Percentiles rank a stretch among this genome's conserved stretches.
Evolutionary conservation across 2,797 vertebrate genomes (phyloP).

Genomic region (Eptatretus atami): DNA sequence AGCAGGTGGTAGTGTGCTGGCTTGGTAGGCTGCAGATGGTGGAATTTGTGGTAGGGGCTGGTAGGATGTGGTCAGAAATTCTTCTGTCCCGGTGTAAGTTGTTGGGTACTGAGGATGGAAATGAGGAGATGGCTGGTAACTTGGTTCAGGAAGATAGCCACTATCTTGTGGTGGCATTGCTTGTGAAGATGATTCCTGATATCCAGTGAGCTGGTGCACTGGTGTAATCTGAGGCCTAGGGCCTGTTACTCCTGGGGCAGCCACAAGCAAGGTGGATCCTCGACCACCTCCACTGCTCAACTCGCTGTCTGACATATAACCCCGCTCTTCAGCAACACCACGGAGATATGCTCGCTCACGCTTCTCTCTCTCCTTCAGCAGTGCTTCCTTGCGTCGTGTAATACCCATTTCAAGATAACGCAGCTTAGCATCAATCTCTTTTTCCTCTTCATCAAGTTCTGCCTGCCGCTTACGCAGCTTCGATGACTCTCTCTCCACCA

Average conservation of each 20-base stretch:
- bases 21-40: conserved; percentile 9
- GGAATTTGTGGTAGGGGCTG: conserved; percentile 9
- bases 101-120: conserved; percentile 52
- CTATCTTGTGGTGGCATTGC: conserved; percentile 54
- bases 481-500: conserved; percentile 87
- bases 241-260: conserved; percentile 34
- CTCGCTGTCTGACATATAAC: conserved; percentile 99
- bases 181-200: conserved; percentile 12
- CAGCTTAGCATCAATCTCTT: conserved; percentile 90
- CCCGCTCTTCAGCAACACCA: conserved; percentile 86
- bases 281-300: conserved; percentile 54
- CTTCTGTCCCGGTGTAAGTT: conserved; percentile 73
- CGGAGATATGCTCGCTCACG: conserved; percentile 86
- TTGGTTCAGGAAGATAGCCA: no score
- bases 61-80: conserved; percentile 38
- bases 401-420: conserved; percentile 98
- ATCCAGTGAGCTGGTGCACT: conserved; percentile 46
- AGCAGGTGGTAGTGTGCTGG: conserved; percentile 65
- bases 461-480: conserved; percentile 96
- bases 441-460: conserved; percentile 93
- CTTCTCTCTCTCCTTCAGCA: conserved; percentile 88
- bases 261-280: conserved; percentile 14
- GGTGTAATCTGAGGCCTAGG: conserved; percentile 80
- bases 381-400: conserved; percentile 74
- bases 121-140: conserved; percentile 39